Base-by-base conservation (phyloP, 1,140 invertebrate genomes). In the Temnothorax longispinosus region DNA sequence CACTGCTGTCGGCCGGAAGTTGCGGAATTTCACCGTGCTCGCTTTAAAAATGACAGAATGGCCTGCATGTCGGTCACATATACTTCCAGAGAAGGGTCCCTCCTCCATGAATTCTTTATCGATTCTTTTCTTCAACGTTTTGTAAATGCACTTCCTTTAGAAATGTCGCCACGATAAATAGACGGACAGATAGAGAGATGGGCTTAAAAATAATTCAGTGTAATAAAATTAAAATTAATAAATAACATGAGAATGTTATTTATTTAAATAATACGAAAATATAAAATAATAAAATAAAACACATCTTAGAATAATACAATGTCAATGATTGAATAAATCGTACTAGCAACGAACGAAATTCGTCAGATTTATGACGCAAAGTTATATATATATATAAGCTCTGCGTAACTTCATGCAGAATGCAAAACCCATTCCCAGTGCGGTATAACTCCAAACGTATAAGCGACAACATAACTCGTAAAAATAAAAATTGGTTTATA, bases 1-100 rank as follows among this genome's bases (percentile, higher is more conserved):
- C 38, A 32, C 32, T 62, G 76, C 50, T 32, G 75, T 27, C 69
- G 74, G 32, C 64, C 71, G 64, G 15, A 90, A 78, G 78, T 90
- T 76, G 75, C 64, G 75, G 62, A 67, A 75, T 80, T 50, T 67
- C 47, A 54, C 3, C 64, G n/a, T 35, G 18, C n/a, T 41, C 64
- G 4, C 64, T 52, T 69, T 67, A 81, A 56, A 78, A 80, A 67
- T 80, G 58, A 81, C 64, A 67, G 38, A 78, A 78, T 60, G 35
- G 32, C 32, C 32, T 35, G 52, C 21, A 41, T 60, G 38, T 32
- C 38, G 44, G 10, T 47, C 41, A 60, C 41, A 27, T 77, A 38
- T 41, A 41, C 7, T 21, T 38, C 7, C 5, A 21, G 38, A 18
- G 15, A 44, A 47, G 38, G 38, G 4, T 27, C n/a, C 4, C 41